Conservation (phyloP, 92 coral and sea anemone genomes). For the Pocillopora grandis region DNA sequence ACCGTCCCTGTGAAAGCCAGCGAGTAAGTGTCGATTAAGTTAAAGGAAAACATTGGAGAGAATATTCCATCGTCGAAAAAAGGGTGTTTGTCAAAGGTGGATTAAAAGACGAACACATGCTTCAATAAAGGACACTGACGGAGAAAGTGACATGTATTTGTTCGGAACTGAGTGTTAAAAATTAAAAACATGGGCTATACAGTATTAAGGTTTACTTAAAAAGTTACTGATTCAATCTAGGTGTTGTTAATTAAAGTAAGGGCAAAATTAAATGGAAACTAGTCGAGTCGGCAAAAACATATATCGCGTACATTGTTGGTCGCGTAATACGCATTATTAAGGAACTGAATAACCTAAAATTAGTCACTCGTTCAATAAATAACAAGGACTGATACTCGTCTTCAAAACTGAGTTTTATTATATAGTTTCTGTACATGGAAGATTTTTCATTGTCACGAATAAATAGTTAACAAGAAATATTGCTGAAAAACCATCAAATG, state of each 20-base stretch:
- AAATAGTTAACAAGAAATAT: constrained; percentile 38
- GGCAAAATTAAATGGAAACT: neutral
- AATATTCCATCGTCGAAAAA: neutral
- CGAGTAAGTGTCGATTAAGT: neutral
- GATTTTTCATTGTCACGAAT: constrained; percentile 8
- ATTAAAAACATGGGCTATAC: neutral
- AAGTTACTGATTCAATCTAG: neutral
- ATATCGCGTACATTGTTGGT: neutral
- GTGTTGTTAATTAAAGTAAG: neutral
- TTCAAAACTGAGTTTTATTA: constrained; percentile 29
- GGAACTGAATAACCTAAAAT: constrained; percentile 3
- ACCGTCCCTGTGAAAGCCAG: too few species aligned
- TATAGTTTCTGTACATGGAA: constrained; percentile 14
- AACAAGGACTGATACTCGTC: neutral
- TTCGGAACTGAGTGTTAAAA: neutral
- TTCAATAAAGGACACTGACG: neutral
- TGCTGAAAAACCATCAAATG: constrained; percentile 23
- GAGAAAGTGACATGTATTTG: neutral
- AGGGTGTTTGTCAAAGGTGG: constrained; percentile 22
- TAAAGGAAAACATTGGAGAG: neutral
- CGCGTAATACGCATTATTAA: neutral
- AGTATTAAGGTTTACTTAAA: neutral
- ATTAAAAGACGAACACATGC: neutral
- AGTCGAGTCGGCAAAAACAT: neutral
- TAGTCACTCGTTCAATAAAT: neutral